Evolutionary conservation across 64 coral and sea anemone genomes (phyloP).

Genomic region (Cladopsammia gracilis): DNA sequence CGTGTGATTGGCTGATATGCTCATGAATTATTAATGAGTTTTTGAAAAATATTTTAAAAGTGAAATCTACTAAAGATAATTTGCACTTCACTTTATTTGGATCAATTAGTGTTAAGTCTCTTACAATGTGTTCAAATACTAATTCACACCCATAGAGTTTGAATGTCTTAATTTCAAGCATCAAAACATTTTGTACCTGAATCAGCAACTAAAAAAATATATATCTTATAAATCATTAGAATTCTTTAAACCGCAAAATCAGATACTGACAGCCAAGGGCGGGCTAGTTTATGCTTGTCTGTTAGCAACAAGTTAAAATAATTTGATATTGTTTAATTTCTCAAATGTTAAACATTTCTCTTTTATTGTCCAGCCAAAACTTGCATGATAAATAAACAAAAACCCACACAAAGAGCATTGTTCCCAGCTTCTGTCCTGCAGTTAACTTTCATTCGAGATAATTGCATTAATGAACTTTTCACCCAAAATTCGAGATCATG

Average conservation of each 20-base stretch:
- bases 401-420: no score
- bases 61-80: background rate
- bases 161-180: background rate
- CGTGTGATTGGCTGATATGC: no score
- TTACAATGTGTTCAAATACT: background rate
- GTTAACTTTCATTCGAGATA: no score
- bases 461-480: background rate
- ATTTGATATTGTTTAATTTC: background rate
- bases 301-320: background rate
- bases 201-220: background rate
- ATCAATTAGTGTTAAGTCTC: background rate
- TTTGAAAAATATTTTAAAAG: constrained; percentile 10
- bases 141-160: background rate
- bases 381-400: no score
- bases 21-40: no score
- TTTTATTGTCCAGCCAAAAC: no score
- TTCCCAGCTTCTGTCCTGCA: no score
- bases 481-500: background rate
- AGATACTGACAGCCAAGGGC: background rate
- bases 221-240: no score
- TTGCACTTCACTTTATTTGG: constrained; percentile 15
- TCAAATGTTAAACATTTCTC: background rate
- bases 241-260: background rate
- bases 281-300: background rate
- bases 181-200: background rate